phyloP scores from a whole-genome alignment of 2,888 invertebrate species.

The Eupithecia tripunctaria region DNA sequence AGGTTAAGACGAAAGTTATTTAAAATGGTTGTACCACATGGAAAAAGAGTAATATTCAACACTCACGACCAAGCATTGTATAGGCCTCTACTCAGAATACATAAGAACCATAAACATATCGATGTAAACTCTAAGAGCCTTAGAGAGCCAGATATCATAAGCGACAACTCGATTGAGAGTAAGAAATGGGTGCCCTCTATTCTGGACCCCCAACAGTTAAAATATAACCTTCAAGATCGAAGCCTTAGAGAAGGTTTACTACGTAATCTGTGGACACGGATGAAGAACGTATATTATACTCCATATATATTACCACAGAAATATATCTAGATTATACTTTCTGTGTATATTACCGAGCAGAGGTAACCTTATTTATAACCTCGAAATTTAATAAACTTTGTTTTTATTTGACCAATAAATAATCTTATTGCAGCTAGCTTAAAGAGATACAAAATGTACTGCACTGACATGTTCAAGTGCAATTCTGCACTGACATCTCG shows the following conservation, averaged over 20 bases:
- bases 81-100: background rate
- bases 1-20: background rate
- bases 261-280: background rate
- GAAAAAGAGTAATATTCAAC: background rate
- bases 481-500: too few relatives aligned
- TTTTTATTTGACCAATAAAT: background rate
- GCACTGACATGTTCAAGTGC: too few relatives aligned
- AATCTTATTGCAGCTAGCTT: too few relatives aligned
- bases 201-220: background rate
- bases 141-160: background rate
- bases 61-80: background rate
- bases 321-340: too few relatives aligned
- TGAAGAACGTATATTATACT: background rate
- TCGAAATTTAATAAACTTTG: background rate
- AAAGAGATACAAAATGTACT: too few relatives aligned
- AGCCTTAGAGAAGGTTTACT: background rate
- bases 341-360: too few relatives aligned
- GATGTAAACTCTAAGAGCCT: background rate
- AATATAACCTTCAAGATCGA: background rate
- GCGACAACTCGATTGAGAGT: background rate
- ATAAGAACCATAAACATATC: conserved; percentile 1
- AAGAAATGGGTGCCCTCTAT: background rate
- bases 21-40: background rate
- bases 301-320: background rate
- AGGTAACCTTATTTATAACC: background rate